phyloP scores from a whole-genome alignment of 2,797 vertebrate species.

The Cyclopterus lumpus region DNA sequence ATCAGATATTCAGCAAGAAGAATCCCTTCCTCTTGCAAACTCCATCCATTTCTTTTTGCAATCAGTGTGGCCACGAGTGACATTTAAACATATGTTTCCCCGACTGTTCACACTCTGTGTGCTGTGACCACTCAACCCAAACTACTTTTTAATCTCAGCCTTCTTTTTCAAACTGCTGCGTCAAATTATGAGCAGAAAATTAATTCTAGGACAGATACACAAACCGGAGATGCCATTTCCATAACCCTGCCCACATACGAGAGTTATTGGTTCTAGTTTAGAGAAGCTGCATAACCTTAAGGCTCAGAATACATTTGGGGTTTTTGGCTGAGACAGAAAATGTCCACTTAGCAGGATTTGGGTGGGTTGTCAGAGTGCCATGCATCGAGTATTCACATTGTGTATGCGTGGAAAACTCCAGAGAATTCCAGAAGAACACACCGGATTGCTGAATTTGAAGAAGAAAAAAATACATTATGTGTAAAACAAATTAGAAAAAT shows the following conservation, averaged over 20 bases:
- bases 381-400: neutral
- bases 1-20: neutral
- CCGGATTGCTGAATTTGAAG: neutral
- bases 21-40: neutral
- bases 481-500: neutral
- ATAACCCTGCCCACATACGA: neutral
- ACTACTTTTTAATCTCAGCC: neutral
- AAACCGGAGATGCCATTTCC: constrained; percentile 1
- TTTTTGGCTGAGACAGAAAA: constrained; percentile 7
- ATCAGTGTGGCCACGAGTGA: neutral
- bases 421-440: neutral
- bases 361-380: constrained; percentile 7
- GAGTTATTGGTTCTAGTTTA: neutral
- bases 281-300: constrained; percentile 3
- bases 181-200: constrained; percentile 10
- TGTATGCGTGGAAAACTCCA: constrained; percentile 5
- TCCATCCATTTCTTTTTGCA: neutral
- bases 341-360: constrained; percentile 14
- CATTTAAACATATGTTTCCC: neutral
- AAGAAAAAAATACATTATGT: neutral
- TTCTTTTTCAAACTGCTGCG: constrained; percentile 1
- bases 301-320: neutral
- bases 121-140: neutral
- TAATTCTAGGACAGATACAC: neutral
- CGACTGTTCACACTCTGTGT: neutral